Evolutionary conservation across 1,140 invertebrate species (phyloP), one percentile per base, ranked within the genome.

Genomic region (Cryptotermes secundus): DNA sequence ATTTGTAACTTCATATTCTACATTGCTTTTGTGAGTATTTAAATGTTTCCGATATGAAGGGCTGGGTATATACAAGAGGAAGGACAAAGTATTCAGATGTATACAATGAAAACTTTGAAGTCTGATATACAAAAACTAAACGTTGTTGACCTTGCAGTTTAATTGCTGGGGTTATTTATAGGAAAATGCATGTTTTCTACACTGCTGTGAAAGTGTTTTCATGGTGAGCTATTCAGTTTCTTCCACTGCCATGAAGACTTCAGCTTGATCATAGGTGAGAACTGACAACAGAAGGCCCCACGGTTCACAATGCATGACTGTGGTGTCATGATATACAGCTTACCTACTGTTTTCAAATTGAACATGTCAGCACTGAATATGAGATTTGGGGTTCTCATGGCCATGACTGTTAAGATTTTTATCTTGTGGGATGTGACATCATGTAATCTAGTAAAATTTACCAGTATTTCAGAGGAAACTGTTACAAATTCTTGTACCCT

Each of bases 31-130:
- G 0, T 14, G 59, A 72, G 59, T 72, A 72, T 31, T 3, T 72
- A 72, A 72, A 72, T 72, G 31, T 72, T 72, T 72, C 59, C 26
- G n/a, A 72, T 72, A 31, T 72, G 59, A 72, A 59, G n/a, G n/a
- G 26, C 14, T n/a, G 3, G 31, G 26, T 72, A 72, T 72, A 3
- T 72, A 72, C 59, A 72, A 31, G n/a, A 7, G 59, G 59, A 16
- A 22, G n/a, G 31, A n/a, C 59, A 72, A 31, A 72, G 6, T 72
- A 31, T 72, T 31, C 59, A 3, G 9, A 72, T 72, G 59, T 72
- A 31, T n/a, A 72, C 59, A n/a, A 59, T 59, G 53, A 59, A 59
- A 59, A 59, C 53, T 59, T 59, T 4, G 53, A 59, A 3, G 3
- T 59, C 14, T 72, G 59, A 16, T 72, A 72, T 19, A 72, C 59